A percentile compares a stretch with the other conserved stretches of the same genome.
These are phyloP conservation scores for Clarias pachynema DNA, from an alignment of 2,797 vertebrate species.

Conservation along the genomic window DNA sequence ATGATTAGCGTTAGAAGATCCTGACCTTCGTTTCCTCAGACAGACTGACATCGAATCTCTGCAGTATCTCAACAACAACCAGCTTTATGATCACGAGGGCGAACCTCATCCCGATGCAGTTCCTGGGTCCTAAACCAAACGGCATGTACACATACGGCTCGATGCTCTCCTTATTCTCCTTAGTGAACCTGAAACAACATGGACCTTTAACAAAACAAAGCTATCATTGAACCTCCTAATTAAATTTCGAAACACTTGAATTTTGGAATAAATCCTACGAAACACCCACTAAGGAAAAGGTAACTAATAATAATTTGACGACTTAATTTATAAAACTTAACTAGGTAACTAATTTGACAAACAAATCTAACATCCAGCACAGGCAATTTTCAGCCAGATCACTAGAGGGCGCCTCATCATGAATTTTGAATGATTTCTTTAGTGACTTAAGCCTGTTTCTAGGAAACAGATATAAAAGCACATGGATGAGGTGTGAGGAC, in stretches of 20 bases:
- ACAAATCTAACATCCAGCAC: background rate
- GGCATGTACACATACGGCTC: conserved; percentile 78
- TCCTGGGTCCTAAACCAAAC: conserved; percentile 81
- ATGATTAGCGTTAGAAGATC: background rate
- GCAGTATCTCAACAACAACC: conserved; percentile 71
- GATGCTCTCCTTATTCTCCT: conserved; percentile 71
- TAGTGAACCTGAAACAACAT: conserved; percentile 73
- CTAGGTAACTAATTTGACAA: background rate
- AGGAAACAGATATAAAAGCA: too few species aligned
- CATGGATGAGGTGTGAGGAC: too few species aligned
- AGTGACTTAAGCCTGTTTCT: too few species aligned
- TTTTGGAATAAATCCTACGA: background rate
- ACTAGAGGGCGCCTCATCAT: too few species aligned
- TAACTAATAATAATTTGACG: background rate
- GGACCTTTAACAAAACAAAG: background rate
- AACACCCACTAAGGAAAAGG: too few species aligned
- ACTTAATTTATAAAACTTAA: background rate
- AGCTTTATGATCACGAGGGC: conserved; percentile 78
- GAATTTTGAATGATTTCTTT: too few species aligned
- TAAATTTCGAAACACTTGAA: too few species aligned
- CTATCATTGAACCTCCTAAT: too few species aligned
- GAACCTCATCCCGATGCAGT: conserved; percentile 85
- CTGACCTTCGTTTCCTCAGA: conserved; percentile 81
- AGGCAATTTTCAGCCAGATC: too few species aligned
- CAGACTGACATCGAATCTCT: conserved; percentile 72